Evolutionary conservation across 2,888 invertebrate genomes (phyloP), one percentile per base, ranked within the genome.

Genomic region (Bursaphelenchus okinawaensis): DNA sequence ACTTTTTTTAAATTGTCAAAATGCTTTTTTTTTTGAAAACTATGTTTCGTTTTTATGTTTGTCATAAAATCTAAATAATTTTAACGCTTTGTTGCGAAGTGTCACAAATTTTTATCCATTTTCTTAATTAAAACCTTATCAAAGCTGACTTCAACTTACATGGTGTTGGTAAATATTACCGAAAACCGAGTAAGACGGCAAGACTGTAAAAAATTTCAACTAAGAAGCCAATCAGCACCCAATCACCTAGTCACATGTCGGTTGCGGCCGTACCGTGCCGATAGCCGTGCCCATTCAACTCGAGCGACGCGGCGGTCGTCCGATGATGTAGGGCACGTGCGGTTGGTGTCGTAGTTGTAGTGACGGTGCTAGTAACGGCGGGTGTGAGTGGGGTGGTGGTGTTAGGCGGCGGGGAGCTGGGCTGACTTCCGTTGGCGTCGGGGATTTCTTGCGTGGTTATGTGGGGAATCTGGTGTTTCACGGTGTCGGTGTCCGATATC

Each of bases 401-500:
- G 26, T 12, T 16, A n/a, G 23, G 54, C 23, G 54, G 54, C 22
- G 56, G 23, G 12, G 56, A 27, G 16, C 16, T n/a, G 24, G 54
- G 54, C 54, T 24, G 54, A 54, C 24, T 24, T n/a, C 24, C 60
- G 51, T 52, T 59, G n/a, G 50, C 31, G 52, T n/a, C 24, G 9
- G 60, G 24, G 19, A 59, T 19, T 23, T 59, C 60, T 22, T 31
- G 51, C 31, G 63, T 66, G 22, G 59, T 67, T 9, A 71, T 68
- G 52, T 66, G 50, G 24, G 68, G 71, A 28, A 70, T 68, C 62
- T 64, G 69, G 40, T 71, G 71, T 40, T 71, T 70, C 22, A 78
- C 78, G 60, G 71, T 74, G 63, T 75, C 75, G 69, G 77, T 40
- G 40, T 40, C 40, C 40, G 40, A 40, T 16, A 40, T 40, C 40